A percentile compares a stretch with the other conserved stretches of the same genome.
Evolutionary conservation across 2,797 vertebrate species (phyloP).

Genomic region (Amazona ochrocephala): DNA sequence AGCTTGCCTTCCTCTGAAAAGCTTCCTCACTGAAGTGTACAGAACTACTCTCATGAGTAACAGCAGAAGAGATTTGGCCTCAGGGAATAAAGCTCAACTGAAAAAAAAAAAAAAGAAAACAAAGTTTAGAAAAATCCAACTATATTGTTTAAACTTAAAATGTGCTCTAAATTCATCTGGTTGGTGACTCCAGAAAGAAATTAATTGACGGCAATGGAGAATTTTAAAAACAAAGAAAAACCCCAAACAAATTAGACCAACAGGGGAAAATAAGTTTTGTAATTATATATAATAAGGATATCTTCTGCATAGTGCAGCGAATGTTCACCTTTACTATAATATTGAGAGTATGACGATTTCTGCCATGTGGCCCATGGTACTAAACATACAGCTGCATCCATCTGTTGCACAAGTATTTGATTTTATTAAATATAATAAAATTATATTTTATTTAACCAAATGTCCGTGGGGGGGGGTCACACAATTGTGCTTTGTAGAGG

Average conservation of each 20-base stretch:
- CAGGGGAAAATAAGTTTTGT: conserved; percentile 42
- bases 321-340: not conserved
- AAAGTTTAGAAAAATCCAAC: not conserved
- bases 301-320: not conserved
- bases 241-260: conserved; percentile 32
- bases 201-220: conserved; percentile 44
- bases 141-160: conserved; percentile 19
- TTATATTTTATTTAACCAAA: not conserved
- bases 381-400: not conserved
- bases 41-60: conserved; percentile 34
- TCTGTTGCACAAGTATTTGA: not conserved
- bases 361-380: not conserved
- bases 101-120: not conserved
- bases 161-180: conserved; percentile 56
- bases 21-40: conserved; percentile 3
- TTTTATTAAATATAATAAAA: not conserved
- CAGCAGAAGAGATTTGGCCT: conserved; percentile 18
- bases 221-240: not conserved
- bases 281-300: conserved; percentile 28
- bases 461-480: not conserved
- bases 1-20: conserved; percentile 22
- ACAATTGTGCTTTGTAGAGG: not conserved
- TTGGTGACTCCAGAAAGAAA: conserved; percentile 31
- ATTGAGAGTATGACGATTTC: not conserved
- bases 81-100: conserved; percentile 31